Evolutionary conservation across 2,888 invertebrate genomes (phyloP), one percentile per base, ranked within the genome.

Genomic region (Ischnura elegans): DNA sequence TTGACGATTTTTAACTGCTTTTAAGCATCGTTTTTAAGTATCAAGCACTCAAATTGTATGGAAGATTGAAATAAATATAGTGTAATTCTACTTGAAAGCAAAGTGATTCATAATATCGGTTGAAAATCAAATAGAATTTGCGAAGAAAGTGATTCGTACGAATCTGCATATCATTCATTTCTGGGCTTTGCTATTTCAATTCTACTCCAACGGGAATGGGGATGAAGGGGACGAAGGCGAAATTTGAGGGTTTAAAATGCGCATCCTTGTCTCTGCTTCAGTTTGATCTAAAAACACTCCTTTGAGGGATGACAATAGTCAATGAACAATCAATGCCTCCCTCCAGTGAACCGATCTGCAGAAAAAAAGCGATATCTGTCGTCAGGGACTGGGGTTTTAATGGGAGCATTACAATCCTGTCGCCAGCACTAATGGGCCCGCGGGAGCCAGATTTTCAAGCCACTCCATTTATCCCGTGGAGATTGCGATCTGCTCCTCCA

Each of bases 401-500:
- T 25, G 66, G 21, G 66, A n/a, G 36, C 6, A 76, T 36, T 76
- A 36, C 36, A 76, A 76, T 76, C 76, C 76, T 76, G 36, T 76
- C 76, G 76, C 76, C 76, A 76, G 16, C 29, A 16, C 76, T 76
- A 76, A 76, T 76, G 76, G 76, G 76, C 6, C 76, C 76, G n/a
- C 76, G 76, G 76, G 76, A 76, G 76, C 36, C n/a, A 21, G 10
- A 29, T 13, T 25, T 29, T 29, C 29, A 10, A 76, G 76, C 29
- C 76, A 8, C 76, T 25, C 16, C 76, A 76, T 16, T 76, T 36
- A 36, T 1, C 29, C 76, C 36, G 5, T 29, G 16, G 76, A 29
- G 76, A 76, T 76, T 36, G 36, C 2, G 76, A 76, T 76, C 66
- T n/a, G 36, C 10, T 1, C 2, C 10, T 29, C 29, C 3, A 21